phyloP scores from a whole-genome alignment of 2,113 vertebrate species.

The Pelobates fuscus region DNA sequence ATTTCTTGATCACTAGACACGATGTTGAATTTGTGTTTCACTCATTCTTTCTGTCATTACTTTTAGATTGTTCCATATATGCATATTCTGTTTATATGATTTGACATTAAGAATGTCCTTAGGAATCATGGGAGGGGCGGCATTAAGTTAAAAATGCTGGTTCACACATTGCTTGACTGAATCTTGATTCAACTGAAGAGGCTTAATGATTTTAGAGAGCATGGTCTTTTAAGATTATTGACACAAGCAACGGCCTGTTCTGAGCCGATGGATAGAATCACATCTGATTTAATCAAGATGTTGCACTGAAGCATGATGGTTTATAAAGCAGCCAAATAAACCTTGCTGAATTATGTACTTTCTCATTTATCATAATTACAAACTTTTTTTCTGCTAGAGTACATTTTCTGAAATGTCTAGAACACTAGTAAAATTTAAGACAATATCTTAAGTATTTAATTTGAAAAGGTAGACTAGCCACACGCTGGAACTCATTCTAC shows the following conservation, averaged over 20 bases:
- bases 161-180: constrained; percentile 20
- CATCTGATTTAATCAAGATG: constrained; percentile 46
- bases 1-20: background rate
- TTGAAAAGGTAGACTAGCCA: background rate
- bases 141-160: constrained; percentile 21
- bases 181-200: constrained; percentile 22
- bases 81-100: background rate
- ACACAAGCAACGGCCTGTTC: constrained; percentile 31
- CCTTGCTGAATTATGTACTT: constrained; percentile 10
- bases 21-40: background rate
- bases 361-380: constrained; percentile 61
- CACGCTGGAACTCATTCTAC: background rate
- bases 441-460: background rate
- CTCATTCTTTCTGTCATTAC: background rate
- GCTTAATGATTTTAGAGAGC: constrained; percentile 45
- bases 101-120: constrained; percentile 31
- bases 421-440: background rate
- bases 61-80: background rate
- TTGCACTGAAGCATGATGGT: constrained; percentile 25
- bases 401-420: constrained; percentile 28
- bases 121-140: background rate
- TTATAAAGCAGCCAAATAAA: constrained; percentile 43
- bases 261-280: constrained; percentile 44
- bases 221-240: constrained; percentile 43
- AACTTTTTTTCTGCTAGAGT: constrained; percentile 49